Base-by-base conservation (phyloP, 2,113 vertebrate species). In the Mohoua ochrocephala region DNA sequence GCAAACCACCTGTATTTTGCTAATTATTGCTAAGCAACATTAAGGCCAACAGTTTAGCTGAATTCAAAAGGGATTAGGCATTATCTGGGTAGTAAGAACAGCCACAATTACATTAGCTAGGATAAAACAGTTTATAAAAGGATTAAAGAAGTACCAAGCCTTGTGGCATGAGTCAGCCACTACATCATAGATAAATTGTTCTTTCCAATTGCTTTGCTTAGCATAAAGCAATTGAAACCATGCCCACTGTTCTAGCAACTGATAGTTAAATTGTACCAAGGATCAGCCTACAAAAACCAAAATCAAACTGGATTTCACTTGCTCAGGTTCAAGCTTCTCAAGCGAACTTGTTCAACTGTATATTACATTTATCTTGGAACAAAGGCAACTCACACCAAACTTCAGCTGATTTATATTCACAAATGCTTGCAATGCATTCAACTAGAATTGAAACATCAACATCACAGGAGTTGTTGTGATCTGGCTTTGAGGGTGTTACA, bases 121-220 rank as follows among this genome's bases (percentile, higher is more conserved):
- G 59, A 84, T 91, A 89, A 93, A 84, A 83, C 30, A 78, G 63
- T 94, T 91, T 87, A 93, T 84, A 37, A 89, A 94, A 87, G 56
- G 74, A 95, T 93, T 91, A n/a, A 81, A 91, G 47, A 59, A 92
- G 61, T 22, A 87, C 22, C 60, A 90, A 87, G 42, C 54, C 85
- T 74, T 74, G 52, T 82, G 74, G 78, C 78, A 87, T 87, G 85
- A 74, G 60, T 93, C 90, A 96, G 68, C 12, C 33, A 60, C 81
- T 84, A 41, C 45, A 87, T 57, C 81, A 81, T 23, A 80, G 39
- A 76, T 63, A 68, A 84, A 80, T 23, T 81, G 30, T 52, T 95
- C 73, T 47, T 94, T 78, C 42, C 31, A 35, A 45, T 87, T 77
- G 45, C 79, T 89, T 50, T 77, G 59, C 50, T 77, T 73, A 37